Base-by-base conservation (phyloP, 2,797 vertebrate species). In the Caiman crocodilus region DNA sequence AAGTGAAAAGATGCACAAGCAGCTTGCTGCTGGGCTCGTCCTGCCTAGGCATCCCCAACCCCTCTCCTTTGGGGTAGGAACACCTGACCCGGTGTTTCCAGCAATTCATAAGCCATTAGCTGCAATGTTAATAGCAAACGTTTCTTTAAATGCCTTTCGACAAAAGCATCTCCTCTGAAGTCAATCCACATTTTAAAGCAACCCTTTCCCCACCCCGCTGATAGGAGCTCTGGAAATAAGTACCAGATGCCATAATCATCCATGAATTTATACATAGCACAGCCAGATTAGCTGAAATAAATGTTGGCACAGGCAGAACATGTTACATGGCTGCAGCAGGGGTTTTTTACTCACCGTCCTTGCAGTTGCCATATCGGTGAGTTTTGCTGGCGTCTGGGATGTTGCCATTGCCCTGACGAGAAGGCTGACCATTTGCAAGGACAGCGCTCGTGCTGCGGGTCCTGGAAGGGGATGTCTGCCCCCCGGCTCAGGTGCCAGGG, bases 251-350 rank as follows among this genome's bases (percentile, higher is more conserved):
- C 82, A 14, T 5, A 13, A 30, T 2, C 20, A 20, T n/a, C 35
- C 10, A 0, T 5, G 7, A 32, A 5, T 35, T 28, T 14, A 5
- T 8, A 76, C 3, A 0, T 1, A 1, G 1, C 67, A 2, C 1
- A 5, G 26, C 23, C 63, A 0, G 5, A 42, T n/a, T 50, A 42
- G 57, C 84, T 63, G 82, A 7, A 59, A 71, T 13, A 61, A 23
- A 32, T 15, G 21, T 26, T 84, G 25, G 60, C 30, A 60, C 18
- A 4, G 20, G n/a, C 14, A 28, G 56, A 78, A 28, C 26, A 25
- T 85, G 57, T 58, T 28, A 21, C 42, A 9, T 14, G 4, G 21
- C 42, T 78, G 64, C 21, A 50, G 42, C 30, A 3, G 11, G 23
- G 42, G 17, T 1, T 26, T 73, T 20, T 69, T 35, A 69, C 63